A percentile compares a stretch with the other conserved stretches of the same genome.
Conservation (phyloP, 2,113 vertebrate genomes). For the Alouatta palliata region DNA sequence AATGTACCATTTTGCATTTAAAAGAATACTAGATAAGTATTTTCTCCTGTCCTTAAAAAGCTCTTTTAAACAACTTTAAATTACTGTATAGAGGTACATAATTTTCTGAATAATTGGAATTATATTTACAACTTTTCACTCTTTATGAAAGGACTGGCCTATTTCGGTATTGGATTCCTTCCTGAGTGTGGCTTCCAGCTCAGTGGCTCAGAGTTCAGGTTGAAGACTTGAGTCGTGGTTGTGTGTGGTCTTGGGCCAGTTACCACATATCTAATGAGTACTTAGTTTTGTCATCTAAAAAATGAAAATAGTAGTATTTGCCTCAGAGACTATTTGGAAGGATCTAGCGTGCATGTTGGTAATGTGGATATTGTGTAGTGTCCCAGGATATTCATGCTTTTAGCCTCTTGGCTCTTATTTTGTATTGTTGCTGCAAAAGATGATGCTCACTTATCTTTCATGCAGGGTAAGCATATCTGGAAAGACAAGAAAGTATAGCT, state of each 20-base stretch:
- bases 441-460: neutral
- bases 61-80: neutral
- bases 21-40: neutral
- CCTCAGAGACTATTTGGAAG: neutral
- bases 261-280: no score
- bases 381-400: neutral
- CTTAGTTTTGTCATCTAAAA: neutral
- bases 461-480: neutral
- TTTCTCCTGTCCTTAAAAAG: neutral
- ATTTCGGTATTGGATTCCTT: neutral
- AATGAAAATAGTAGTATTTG: neutral
- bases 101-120: neutral
- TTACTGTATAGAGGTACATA: neutral
- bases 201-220: neutral
- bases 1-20: neutral
- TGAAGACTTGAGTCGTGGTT: neutral
- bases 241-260: fast-evolving
- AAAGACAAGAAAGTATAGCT: neutral
- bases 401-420: neutral
- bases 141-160: neutral
- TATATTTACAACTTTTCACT: neutral
- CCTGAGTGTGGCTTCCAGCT: neutral
- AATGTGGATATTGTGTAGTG: fast-evolving
- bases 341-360: neutral
- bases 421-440: neutral